These are phyloP conservation scores for Nephrotoma appendiculata DNA, from an alignment of 2,888 invertebrate genomes.

Conservation along the genomic window DNA sequence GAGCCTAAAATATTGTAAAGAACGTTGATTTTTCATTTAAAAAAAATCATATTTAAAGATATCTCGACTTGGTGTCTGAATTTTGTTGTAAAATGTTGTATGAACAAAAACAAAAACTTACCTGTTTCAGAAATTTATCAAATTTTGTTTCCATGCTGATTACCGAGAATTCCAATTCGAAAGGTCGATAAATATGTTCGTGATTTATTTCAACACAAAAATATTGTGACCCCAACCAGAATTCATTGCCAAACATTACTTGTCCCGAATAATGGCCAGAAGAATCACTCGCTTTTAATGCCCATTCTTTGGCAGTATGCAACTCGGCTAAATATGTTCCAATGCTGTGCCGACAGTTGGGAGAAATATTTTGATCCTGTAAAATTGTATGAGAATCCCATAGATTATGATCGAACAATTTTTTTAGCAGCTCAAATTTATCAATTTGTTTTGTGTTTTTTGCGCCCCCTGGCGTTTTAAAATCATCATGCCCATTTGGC, in stretches of 20 bases:
- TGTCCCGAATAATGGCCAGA: conserved; percentile 66
- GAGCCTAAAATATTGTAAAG: too few species aligned
- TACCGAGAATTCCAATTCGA: conserved; percentile 25
- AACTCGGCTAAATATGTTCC: conserved; percentile 41
- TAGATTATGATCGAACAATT: conserved; percentile 23
- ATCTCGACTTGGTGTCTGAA: too few species aligned
- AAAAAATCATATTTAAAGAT: too few species aligned
- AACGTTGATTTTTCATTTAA: too few species aligned
- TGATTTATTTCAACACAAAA: conserved; percentile 46
- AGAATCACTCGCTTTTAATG: conserved; percentile 64
- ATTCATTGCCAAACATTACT: conserved; percentile 65
- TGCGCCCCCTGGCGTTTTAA: neutral
- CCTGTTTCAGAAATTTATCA: neutral
- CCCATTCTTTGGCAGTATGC: conserved; percentile 51
- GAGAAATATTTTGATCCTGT: conserved; percentile 29
- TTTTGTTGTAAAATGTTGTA: too few species aligned
- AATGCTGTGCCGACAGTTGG: conserved; percentile 41
- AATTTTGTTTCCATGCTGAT: conserved; percentile 8
- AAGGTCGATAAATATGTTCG: conserved; percentile 17
- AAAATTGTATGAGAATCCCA: conserved; percentile 23
- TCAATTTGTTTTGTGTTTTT: conserved; percentile 13
- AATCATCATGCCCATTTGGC: neutral
- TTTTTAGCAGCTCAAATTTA: neutral
- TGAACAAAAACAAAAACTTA: neutral
- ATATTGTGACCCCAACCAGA: conserved; percentile 61